Percentiles rank a stretch among this genome's conserved stretches.
Evolutionary conservation across 2,797 vertebrate genomes (phyloP).

Genomic region (Columba guinea): DNA sequence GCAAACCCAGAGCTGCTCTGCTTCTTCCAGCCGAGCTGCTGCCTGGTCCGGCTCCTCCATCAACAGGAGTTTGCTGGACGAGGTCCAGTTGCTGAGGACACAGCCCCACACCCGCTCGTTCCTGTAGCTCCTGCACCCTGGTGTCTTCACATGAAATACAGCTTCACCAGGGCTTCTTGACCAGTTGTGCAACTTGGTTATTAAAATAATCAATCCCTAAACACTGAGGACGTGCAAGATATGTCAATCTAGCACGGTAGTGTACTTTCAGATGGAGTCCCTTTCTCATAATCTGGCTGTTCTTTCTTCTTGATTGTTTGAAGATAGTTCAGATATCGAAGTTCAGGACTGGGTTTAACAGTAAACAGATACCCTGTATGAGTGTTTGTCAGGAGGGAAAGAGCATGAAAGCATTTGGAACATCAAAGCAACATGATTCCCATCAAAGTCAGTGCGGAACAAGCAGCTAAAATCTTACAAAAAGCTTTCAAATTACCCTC

Average conservation of each 20-base stretch:
- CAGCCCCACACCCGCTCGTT: not conserved
- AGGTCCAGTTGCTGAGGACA: not conserved
- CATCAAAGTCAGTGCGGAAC: constrained; percentile 11
- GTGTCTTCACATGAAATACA: not conserved
- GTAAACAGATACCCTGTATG: not conserved
- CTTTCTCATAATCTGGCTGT: not conserved
- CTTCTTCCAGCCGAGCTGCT: not conserved
- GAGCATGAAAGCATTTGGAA: not conserved
- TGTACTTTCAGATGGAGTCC: not conserved
- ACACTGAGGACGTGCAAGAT: rapidly evolving
- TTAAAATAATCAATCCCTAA: rapidly evolving
- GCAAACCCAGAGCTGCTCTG: not conserved
- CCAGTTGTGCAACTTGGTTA: not conserved
- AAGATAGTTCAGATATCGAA: not conserved
- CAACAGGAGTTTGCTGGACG: not conserved
- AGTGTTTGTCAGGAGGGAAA: not conserved
- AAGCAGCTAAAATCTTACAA: constrained; percentile 40
- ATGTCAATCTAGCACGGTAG: rapidly evolving
- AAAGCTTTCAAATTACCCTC: constrained; percentile 21
- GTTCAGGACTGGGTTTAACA: not conserved
- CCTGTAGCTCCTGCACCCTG: not conserved
- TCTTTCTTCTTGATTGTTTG: not conserved
- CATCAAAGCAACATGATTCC: constrained; percentile 39
- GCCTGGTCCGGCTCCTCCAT: not conserved
- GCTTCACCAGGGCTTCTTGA: not conserved